Percentiles rank a stretch among this genome's conserved stretches.
Evolutionary conservation across 1,140 invertebrate species (phyloP).

Genomic region (Magallana angulata): DNA sequence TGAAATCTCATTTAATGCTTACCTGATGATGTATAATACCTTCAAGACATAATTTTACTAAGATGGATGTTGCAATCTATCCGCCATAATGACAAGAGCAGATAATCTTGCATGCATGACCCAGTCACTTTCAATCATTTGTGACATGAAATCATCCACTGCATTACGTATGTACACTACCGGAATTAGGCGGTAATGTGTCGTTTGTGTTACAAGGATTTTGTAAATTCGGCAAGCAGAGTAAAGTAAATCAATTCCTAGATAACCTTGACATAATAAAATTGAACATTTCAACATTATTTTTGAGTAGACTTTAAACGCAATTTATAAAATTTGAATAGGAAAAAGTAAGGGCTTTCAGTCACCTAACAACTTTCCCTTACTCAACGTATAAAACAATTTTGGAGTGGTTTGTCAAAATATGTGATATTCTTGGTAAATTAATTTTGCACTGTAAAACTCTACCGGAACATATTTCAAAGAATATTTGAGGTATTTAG

Average conservation of each 20-base stretch:
- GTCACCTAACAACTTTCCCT: no score
- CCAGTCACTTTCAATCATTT: neutral
- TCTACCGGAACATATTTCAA: neutral
- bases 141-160: conserved; percentile 10
- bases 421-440: neutral
- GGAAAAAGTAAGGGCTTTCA: no score
- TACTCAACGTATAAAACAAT: neutral
- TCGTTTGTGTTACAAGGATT: no score
- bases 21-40: neutral
- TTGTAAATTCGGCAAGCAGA: no score
- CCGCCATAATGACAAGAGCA: conserved; percentile 14
- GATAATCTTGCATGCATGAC: conserved; percentile 3
- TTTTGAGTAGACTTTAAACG: no score
- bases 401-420: neutral
- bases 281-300: no score
- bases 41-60: conserved; percentile 5
- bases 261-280: no score
- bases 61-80: neutral
- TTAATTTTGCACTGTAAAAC: neutral
- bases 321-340: no score
- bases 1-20: conserved; percentile 17
- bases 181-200: no score
- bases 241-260: no score
- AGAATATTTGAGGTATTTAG: neutral
- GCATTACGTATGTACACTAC: neutral